These are phyloP conservation scores for Tridacna crocea DNA, from an alignment of 2,888 invertebrate species.

Conservation along the genomic window DNA sequence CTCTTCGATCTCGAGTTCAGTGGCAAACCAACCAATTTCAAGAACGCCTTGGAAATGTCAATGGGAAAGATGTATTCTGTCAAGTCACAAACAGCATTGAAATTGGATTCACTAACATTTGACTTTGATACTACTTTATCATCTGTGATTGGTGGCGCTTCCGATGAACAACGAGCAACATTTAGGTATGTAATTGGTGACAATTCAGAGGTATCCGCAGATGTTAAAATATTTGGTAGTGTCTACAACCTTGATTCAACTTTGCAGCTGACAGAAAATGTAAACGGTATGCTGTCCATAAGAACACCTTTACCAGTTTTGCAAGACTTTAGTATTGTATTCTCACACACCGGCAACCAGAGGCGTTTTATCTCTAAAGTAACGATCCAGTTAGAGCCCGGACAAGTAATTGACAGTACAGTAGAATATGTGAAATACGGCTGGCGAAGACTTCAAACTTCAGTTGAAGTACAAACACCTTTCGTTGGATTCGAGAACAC, in stretches of 20 bases:
- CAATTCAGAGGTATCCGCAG: constrained; percentile 26
- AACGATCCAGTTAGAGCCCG: constrained; percentile 34
- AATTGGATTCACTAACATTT: not conserved
- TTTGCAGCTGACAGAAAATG: constrained; percentile 30
- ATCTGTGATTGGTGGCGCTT: constrained; percentile 34
- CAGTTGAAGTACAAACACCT: constrained; percentile 44
- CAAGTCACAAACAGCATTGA: constrained; percentile 32
- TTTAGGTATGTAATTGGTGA: constrained; percentile 29
- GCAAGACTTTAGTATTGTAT: constrained; percentile 29
- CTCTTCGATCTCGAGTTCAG: constrained; percentile 31
- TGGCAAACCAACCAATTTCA: constrained; percentile 35
- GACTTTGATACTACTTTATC: constrained; percentile 35
- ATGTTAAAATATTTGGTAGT: constrained; percentile 38
- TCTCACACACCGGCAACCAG: constrained; percentile 34
- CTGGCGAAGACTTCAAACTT: constrained; percentile 47
- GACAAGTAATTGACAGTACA: constrained; percentile 35
- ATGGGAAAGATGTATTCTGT: constrained; percentile 32
- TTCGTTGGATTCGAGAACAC: constrained; percentile 45
- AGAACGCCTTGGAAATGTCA: constrained; percentile 21
- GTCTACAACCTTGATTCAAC: constrained; percentile 36
- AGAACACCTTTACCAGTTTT: constrained; percentile 40
- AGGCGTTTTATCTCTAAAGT: constrained; percentile 44
- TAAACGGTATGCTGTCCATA: constrained; percentile 27
- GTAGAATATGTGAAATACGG: constrained; percentile 46
- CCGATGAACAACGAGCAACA: constrained; percentile 39